Evolutionary conservation across 2,797 vertebrate genomes (phyloP).

Genomic region (Paedocypris micromegethes): DNA sequence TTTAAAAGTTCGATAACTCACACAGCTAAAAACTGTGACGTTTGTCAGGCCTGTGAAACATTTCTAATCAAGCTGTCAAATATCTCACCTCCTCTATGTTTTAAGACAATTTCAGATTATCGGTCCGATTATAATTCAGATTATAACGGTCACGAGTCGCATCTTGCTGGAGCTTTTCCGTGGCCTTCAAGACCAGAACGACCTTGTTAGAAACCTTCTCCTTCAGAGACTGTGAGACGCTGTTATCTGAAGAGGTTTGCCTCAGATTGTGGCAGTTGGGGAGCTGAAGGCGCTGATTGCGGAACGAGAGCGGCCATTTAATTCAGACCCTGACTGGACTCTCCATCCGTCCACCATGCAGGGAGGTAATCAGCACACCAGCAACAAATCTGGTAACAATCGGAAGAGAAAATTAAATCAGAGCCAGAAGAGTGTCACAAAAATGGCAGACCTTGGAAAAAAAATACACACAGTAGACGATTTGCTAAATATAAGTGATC

Average conservation of each 20-base stretch:
- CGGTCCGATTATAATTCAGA: too few species aligned
- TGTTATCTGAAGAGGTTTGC: slow-evolving; percentile 30
- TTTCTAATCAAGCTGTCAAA: too few species aligned
- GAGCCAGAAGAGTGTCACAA: background rate
- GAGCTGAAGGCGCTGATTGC: slow-evolving; percentile 63
- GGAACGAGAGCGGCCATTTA: slow-evolving; percentile 55
- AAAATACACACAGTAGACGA: too few species aligned
- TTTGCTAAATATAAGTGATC: too few species aligned
- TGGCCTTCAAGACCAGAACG: background rate
- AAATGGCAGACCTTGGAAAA: too few species aligned
- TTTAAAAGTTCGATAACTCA: too few species aligned
- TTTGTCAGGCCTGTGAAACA: too few species aligned
- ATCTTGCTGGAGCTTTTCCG: too few species aligned
- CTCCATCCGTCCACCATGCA: slow-evolving; percentile 54
- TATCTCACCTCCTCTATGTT: too few species aligned
- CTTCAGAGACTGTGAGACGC: slow-evolving; percentile 12
- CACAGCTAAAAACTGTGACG: too few species aligned
- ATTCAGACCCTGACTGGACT: slow-evolving; percentile 49
- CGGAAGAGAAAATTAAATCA: slow-evolving; percentile 22
- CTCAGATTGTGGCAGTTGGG: slow-evolving; percentile 36
- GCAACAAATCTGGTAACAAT: slow-evolving; percentile 51
- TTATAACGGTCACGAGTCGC: too few species aligned
- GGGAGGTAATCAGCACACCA: slow-evolving; percentile 66
- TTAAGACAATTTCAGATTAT: too few species aligned
- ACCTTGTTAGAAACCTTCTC: slow-evolving; percentile 17